Conservation (phyloP, 37 sponge, comb jelly and placozoan species). For the Haliclona indistincta region DNA sequence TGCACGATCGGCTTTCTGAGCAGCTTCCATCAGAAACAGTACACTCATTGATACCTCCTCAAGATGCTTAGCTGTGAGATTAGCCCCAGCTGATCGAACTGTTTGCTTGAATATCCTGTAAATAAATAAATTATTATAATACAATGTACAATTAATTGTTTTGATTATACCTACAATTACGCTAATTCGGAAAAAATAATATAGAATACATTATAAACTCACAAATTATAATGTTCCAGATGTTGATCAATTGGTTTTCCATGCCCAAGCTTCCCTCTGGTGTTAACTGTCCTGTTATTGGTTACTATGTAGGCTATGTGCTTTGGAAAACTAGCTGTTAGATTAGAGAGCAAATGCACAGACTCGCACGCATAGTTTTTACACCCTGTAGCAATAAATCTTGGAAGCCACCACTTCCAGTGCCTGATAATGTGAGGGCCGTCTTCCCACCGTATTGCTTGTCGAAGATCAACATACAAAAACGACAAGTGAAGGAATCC, state of each 20-base stretch:
- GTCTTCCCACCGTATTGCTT: conserved; percentile 22
- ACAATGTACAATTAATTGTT: too few relatives aligned
- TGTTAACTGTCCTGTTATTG: conserved; percentile 38
- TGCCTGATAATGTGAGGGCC: conserved; percentile 15
- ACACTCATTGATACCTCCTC: conserved; percentile 14
- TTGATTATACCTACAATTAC: background rate
- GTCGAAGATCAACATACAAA: conserved; percentile 11
- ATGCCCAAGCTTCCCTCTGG: conserved; percentile 20
- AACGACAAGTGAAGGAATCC: conserved; percentile 1
- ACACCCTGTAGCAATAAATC: conserved; percentile 9
- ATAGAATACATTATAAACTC: background rate
- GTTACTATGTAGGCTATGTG: conserved; percentile 29
- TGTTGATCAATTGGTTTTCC: conserved; percentile 40
- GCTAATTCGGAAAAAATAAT: background rate
- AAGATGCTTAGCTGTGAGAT: conserved; percentile 11
- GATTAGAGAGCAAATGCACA: conserved; percentile 6
- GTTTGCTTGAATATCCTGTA: conserved; percentile 21
- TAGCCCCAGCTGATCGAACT: conserved; percentile 13
- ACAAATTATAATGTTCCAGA: conserved; percentile 5
- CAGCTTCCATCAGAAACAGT: conserved; percentile 17
- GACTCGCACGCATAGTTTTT: conserved; percentile 17
- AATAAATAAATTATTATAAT: too few relatives aligned
- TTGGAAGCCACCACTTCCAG: conserved; percentile 20
- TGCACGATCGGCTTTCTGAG: conserved; percentile 6
- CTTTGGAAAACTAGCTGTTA: conserved; percentile 15